Evolutionary conservation across 2,888 invertebrate genomes (phyloP), one percentile per base, ranked within the genome.

Genomic region (Teleiodes luculella): DNA sequence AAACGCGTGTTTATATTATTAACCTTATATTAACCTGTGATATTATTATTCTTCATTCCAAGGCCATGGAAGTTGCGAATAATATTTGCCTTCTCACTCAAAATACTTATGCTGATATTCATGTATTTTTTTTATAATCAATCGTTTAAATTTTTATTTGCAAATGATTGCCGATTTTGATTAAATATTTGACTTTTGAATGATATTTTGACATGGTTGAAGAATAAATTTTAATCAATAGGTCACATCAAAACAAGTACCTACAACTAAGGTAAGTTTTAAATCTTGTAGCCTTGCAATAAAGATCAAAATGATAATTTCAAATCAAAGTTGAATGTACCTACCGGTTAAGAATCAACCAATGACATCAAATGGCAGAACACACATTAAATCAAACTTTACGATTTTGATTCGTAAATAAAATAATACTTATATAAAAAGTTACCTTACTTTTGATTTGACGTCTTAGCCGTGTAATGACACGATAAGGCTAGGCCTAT

Each of bases 381-480:
- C 28, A 45, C 33, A 39, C 36, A 52, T 45, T 45, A 52, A 45
- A 20, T 35, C 33, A 14, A 13, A 24, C 24, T 52, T 45, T 45
- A 45, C 36, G 51, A 43, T 24, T 28, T 10, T 13, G 8, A 28
- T 8, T 30, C 13, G 39, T 51, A 37, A n/a, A 51, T 51, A 51
- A 51, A 51, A 48, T n/a, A 14, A 30, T 14, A 51, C 20, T 49
- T 37, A 24, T 24, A 24, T 24, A n/a, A n/a, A n/a, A n/a, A n/a
- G n/a, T n/a, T n/a, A n/a, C n/a, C n/a, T n/a, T n/a, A n/a, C n/a
- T n/a, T n/a, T n/a, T n/a, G n/a, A n/a, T n/a, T n/a, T n/a, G n/a
- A n/a, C n/a, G n/a, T n/a, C n/a, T n/a, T n/a, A n/a, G n/a, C n/a
- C n/a, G n/a, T n/a, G n/a, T n/a, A n/a, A n/a, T n/a, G n/a, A n/a